These are phyloP conservation scores for Eristalis tenax DNA, from an alignment of 2,888 invertebrate genomes.

Conservation along the genomic window DNA sequence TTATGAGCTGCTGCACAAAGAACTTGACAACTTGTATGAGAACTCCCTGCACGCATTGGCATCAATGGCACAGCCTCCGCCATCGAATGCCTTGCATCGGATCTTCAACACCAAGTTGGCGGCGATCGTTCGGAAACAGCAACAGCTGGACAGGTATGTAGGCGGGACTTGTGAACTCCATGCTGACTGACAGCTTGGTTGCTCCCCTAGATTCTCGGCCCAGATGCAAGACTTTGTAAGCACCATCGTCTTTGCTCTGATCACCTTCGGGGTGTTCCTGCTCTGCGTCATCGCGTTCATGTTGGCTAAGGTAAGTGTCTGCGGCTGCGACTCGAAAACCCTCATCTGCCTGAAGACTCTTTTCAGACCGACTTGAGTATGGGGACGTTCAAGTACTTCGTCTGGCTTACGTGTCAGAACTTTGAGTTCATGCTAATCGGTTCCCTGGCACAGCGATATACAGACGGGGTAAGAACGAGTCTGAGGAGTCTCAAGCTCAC, in stretches of 20 bases:
- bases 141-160: constrained; percentile 15
- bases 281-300: constrained; percentile 29
- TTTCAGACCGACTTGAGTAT: constrained; percentile 9
- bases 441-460: constrained; percentile 14
- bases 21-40: neutral
- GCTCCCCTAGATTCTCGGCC: neutral
- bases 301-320: constrained; percentile 11
- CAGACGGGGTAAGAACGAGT: constrained; percentile 3
- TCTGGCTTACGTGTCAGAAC: constrained; percentile 18
- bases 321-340: neutral
- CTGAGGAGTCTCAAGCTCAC: neutral
- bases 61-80: neutral
- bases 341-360: neutral
- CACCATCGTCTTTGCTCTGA: neutral
- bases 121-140: constrained; percentile 9
- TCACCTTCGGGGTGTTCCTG: constrained; percentile 16
- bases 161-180: neutral
- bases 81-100: neutral
- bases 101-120: neutral
- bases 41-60: neutral
- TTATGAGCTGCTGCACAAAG: constrained; percentile 9
- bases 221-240: neutral
- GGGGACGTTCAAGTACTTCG: constrained; percentile 15
- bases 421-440: constrained; percentile 26
- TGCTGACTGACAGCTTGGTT: neutral